Evolutionary conservation across 2,888 invertebrate genomes (phyloP).

Genomic region (Portevinia maculata): DNA sequence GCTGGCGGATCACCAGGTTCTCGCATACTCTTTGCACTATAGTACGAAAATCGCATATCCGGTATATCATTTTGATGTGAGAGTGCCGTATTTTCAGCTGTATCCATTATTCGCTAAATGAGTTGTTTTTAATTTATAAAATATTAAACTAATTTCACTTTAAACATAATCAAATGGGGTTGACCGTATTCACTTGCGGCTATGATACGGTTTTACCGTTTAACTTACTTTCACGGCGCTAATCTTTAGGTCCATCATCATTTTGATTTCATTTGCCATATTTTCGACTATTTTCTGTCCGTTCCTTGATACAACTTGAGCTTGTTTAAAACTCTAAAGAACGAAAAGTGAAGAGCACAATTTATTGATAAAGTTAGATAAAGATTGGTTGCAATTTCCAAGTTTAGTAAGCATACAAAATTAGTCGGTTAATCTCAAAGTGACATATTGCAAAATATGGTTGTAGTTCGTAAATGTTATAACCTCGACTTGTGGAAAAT

Average conservation of each 20-base stretch:
- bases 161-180: too few species aligned
- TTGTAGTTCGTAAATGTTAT: too few species aligned
- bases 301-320: constrained; percentile 89
- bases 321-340: constrained; percentile 90
- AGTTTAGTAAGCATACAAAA: too few species aligned
- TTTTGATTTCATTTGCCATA: constrained; percentile 92
- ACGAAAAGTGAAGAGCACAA: constrained; percentile 17
- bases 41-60: constrained; percentile 86
- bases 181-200: neutral
- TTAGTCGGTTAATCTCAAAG: too few species aligned
- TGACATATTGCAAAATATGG: too few species aligned
- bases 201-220: neutral
- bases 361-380: too few species aligned
- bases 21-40: constrained; percentile 88
- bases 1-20: constrained; percentile 84
- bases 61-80: constrained; percentile 85
- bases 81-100: constrained; percentile 92
- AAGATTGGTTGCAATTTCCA: too few species aligned
- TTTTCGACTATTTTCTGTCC: constrained; percentile 91
- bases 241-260: constrained; percentile 94
- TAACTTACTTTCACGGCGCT: constrained; percentile 90
- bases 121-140: neutral
- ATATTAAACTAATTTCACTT: neutral
- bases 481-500: too few species aligned
- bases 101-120: constrained; percentile 91